Conservation (phyloP, 1,140 invertebrate species). For the Mya arenaria region DNA sequence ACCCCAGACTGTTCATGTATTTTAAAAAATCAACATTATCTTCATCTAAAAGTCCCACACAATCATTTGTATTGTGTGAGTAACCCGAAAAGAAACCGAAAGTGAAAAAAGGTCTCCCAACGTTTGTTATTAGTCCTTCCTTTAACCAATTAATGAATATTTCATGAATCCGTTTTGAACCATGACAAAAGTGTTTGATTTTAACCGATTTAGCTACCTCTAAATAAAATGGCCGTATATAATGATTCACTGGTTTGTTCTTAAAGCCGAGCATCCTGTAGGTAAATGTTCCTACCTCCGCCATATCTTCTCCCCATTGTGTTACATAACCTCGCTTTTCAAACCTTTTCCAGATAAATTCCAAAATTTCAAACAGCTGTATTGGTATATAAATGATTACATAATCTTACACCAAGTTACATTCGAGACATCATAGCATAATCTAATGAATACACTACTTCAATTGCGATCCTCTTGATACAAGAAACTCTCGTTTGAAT, state of each 20-base stretch:
- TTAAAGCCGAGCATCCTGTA: conserved; percentile 95
- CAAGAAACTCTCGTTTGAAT: too few relatives aligned
- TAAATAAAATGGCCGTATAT: conserved; percentile 91
- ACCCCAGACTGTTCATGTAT: conserved; percentile 86
- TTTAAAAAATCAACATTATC: conserved; percentile 85
- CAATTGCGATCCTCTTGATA: too few relatives aligned
- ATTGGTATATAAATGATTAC: too few relatives aligned
- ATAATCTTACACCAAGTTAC: too few relatives aligned
- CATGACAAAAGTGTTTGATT: conserved; percentile 85
- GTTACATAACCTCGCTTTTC: conserved; percentile 85
- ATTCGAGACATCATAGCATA: too few relatives aligned
- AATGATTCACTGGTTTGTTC: conserved; percentile 93
- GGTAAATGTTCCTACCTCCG: conserved; percentile 93
- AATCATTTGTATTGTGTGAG: conserved; percentile 90
- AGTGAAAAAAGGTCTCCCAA: conserved; percentile 83
- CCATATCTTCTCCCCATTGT: conserved; percentile 93
- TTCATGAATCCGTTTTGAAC: conserved; percentile 89
- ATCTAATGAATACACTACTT: too few relatives aligned
- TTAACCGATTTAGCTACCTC: conserved; percentile 85
- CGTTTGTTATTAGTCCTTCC: conserved; percentile 81
- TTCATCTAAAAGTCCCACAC: conserved; percentile 86
- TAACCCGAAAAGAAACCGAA: conserved; percentile 92
- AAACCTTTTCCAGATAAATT: conserved; percentile 79
- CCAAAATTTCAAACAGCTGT: conserved; percentile 68
- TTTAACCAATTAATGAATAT: conserved; percentile 86